phyloP scores from a whole-genome alignment of 2,113 vertebrate species.

The Dissostichus mawsoni region DNA sequence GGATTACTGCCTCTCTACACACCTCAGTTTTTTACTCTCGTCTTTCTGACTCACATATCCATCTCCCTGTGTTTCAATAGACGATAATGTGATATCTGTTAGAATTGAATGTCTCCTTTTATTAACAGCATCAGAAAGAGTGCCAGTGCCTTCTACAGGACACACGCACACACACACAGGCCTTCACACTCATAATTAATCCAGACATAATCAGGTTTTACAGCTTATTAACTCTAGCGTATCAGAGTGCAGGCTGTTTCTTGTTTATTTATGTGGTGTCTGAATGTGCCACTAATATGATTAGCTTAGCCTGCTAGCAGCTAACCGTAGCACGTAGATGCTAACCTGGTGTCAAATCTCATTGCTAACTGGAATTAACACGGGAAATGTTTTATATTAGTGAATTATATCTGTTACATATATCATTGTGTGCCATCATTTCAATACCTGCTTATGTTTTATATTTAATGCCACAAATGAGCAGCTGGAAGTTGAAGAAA shows the following conservation, averaged over 20 bases:
- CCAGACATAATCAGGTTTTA: neutral
- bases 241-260: neutral
- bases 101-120: constrained; percentile 40
- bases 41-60: neutral
- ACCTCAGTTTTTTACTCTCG: neutral
- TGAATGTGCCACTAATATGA: constrained; percentile 12
- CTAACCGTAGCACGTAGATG: constrained; percentile 31
- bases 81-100: neutral
- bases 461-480: constrained; percentile 5
- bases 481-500: neutral
- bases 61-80: neutral
- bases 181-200: constrained; percentile 34
- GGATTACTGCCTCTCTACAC: constrained; percentile 6
- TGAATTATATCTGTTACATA: constrained; percentile 1
- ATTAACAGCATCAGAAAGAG: neutral
- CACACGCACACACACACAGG: constrained; percentile 16
- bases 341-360: constrained; percentile 53
- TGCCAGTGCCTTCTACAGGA: constrained; percentile 63
- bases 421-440: constrained; percentile 58
- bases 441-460: constrained; percentile 4
- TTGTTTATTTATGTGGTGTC: constrained; percentile 19
- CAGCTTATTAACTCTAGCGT: constrained; percentile 1
- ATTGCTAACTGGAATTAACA: constrained; percentile 50
- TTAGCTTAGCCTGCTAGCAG: neutral
- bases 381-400: neutral